Evolutionary conservation across 2,888 invertebrate species (phyloP), one percentile per base, ranked within the genome.

Genomic region (Diarsia mendica): DNA sequence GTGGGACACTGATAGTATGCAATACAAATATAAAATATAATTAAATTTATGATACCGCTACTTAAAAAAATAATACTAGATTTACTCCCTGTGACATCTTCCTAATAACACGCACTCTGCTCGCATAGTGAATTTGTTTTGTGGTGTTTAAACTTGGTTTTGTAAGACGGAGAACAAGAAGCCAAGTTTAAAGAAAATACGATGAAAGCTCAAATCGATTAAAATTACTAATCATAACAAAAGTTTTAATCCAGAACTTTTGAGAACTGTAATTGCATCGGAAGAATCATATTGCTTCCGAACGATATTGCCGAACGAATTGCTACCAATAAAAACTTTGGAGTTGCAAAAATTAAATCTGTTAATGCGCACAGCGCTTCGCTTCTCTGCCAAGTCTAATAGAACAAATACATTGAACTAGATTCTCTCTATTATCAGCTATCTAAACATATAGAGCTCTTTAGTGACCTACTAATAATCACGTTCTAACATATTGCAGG

Each of bases 291-390:
- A 75, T 76, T 85, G 72, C 51, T 66, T 71, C 15, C 44, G 72
- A 75, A 71, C 28, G 9, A 65, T 55, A 71, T n/a, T 51, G 18
- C 64, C 3, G 49, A 82, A 67, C 51, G 51, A 76, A 82, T 85
- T 85, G 77, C 72, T 44, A 39, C 23, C 64, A 72, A 81, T 81
- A 85, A 82, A 85, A 82, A 81, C 72, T 72, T 70, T 46, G 15
- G 46, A 76, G 55, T 73, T 82, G 72, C 82, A 76, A 82, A 76
- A 82, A 82, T 85, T 85, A 49, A 83, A 65, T 85, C 70, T 68
- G 55, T 61, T 83, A 85, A 82, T 85, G 10, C 46, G n/a, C 69
- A 48, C 46, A 51, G 55, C 23, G 55, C 53, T 64, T n/a, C 58
- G 65, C 51, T 68, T 10, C 4, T 48, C 51, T 85, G 82, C 82